These are phyloP conservation scores for Zele albiditarsus DNA, from an alignment of 2,888 invertebrate species.

Conservation along the genomic window DNA sequence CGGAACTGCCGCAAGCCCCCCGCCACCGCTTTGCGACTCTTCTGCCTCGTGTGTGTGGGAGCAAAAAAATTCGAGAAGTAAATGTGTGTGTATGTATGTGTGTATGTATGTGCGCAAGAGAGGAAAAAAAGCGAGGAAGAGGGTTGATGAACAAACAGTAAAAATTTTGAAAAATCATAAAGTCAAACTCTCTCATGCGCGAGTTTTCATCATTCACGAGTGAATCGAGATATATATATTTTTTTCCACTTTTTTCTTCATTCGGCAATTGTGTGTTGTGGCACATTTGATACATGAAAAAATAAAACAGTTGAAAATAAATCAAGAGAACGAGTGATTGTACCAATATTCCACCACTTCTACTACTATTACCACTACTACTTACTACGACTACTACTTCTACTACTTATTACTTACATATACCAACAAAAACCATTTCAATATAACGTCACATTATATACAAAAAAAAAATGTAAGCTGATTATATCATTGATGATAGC, in stretches of 20 bases:
- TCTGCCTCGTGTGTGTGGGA: slow-evolving; percentile 34
- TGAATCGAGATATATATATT: slow-evolving; percentile 15
- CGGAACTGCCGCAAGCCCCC: slow-evolving; percentile 46
- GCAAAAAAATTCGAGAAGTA: slow-evolving; percentile 7
- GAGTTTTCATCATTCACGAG: neutral
- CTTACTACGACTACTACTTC: neutral
- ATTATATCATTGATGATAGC: neutral
- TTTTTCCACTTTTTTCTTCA: neutral
- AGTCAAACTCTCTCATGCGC: neutral
- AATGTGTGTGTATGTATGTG: neutral
- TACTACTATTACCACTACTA: slow-evolving; percentile 2
- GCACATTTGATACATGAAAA: slow-evolving; percentile 22
- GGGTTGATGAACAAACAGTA: neutral
- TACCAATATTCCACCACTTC: neutral
- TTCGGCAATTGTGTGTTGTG: slow-evolving; percentile 7
- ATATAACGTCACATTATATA: neutral
- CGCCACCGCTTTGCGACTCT: slow-evolving; percentile 33
- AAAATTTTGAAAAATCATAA: neutral
- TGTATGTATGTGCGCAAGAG: slow-evolving; percentile 19
- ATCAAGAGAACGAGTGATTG: neutral
- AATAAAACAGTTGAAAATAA: slow-evolving; percentile 2
- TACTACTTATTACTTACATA: neutral
- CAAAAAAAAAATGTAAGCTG: slow-evolving; percentile 1
- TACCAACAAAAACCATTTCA: neutral
- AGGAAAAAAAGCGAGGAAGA: neutral